Base-by-base conservation (phyloP, 2,113 vertebrate species). In the Vireo altiloquus region DNA sequence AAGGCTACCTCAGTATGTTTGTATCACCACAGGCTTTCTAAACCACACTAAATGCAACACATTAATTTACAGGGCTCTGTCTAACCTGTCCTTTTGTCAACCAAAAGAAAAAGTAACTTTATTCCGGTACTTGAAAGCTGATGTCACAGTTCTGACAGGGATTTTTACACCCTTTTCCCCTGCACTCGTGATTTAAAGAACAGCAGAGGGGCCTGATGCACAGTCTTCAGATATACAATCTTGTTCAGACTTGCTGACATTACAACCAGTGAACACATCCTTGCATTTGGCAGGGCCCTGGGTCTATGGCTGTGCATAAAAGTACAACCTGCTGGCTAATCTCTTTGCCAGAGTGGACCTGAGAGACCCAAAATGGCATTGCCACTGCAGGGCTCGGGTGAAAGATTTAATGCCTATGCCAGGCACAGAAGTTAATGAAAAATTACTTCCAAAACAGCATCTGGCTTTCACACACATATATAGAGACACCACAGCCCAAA, bases 401-500 rank as follows among this genome's bases (percentile, higher is more conserved):
- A 66, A 85, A 74, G 79, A 75, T 84, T 80, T 63, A 80, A 50
- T 90, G 70, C 61, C 59, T 83, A 21, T 3, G 3, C 44, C 1
- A 2, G 63, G 71, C 54, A 57, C 42, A 72, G 60, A 75, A 92
- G 60, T 74, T 80, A 82, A 92, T 54, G 76, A 87, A 88, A 93
- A 87, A 63, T 61, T 52, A 89, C 49, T 93, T 95, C 69, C 92
- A 95, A 89, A 83, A 91, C 86, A 80, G 76, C 64, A 84, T 71
- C 65, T 93, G 83, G 89, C 80, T 91, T 84, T 87, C 46, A 56
- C 57, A 92, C 27, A 77, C 33, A 3, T 11, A 52, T 11, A 37
- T 0, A 66, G 40, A 76, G 37, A 82, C 59, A 68, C 82, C 57
- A 74, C 80, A 93, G 80, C 65, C 76, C 76, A 50, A 83, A 91